Evolutionary conservation across 2,888 invertebrate genomes (phyloP).

Genomic region (Andrena hattorfiana): DNA sequence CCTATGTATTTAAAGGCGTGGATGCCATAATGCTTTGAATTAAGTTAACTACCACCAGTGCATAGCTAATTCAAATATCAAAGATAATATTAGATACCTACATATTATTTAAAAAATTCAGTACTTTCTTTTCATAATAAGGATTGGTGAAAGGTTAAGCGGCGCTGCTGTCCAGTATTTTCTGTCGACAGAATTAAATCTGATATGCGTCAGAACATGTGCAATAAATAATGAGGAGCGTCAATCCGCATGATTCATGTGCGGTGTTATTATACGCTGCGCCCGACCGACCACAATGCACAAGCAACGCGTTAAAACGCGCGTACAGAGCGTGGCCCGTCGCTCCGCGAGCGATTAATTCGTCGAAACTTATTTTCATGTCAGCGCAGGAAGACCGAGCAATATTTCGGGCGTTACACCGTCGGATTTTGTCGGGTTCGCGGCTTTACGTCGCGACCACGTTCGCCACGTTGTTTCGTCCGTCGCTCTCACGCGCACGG

Average conservation of each 20-base stretch:
- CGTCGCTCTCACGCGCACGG: conserved; percentile 56
- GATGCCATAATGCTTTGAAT: no score
- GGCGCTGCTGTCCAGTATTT: neutral
- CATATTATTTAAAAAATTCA: no score
- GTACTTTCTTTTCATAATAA: no score
- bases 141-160: no score
- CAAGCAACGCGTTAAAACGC: conserved; percentile 28
- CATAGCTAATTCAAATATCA: no score
- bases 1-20: no score
- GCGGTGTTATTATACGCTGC: conserved; percentile 37
- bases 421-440: conserved; percentile 65
- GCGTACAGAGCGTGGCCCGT: conserved; percentile 7
- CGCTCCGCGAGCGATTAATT: conserved; percentile 64
- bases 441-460: conserved; percentile 69
- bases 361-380: conserved; percentile 80
- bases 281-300: conserved; percentile 25
- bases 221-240: conserved; percentile 35
- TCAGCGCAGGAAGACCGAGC: conserved; percentile 76
- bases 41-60: no score
- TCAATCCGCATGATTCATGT: conserved; percentile 47
- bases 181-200: neutral
- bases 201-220: neutral
- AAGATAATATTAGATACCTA: no score
- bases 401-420: conserved; percentile 75
- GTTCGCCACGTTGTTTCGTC: conserved; percentile 53